Percentiles rank a stretch among this genome's conserved stretches.
phyloP scores from a whole-genome alignment of 2,797 vertebrate genomes.

The Pseudomugil tenellus region DNA sequence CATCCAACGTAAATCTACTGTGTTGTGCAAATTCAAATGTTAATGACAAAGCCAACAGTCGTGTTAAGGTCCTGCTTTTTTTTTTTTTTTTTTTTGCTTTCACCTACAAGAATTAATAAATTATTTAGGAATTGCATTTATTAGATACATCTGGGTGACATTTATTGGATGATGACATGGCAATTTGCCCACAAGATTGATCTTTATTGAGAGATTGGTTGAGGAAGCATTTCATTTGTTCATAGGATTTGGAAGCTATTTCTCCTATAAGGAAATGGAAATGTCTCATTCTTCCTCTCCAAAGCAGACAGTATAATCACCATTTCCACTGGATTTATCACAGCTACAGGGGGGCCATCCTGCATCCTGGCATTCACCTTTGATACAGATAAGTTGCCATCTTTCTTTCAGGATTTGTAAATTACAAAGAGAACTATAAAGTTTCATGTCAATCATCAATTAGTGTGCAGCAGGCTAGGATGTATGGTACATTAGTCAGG shows the following conservation, averaged over 20 bases:
- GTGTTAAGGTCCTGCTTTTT: no score
- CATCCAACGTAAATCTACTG: no score
- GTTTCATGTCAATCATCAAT: not conserved
- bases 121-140: no score
- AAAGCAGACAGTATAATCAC: not conserved
- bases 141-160: no score
- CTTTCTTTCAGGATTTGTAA: conserved; percentile 3
- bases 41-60: no score
- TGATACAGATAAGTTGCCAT: not conserved
- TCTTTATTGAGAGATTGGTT: no score
- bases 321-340: not conserved
- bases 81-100: no score
- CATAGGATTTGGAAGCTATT: not conserved
- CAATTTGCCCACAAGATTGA: no score
- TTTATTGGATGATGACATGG: not conserved
- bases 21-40: no score
- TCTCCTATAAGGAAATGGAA: not conserved
- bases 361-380: not conserved
- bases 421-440: not conserved
- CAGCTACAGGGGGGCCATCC: not conserved
- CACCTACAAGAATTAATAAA: no score
- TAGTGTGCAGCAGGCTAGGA: not conserved
- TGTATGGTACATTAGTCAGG: not conserved
- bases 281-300: not conserved
- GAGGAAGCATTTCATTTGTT: not conserved